A percentile compares a stretch with the other conserved stretches of the same genome.
Conservation (phyloP, 2,113 vertebrate species). For the Forbesichthys papilliferus region DNA sequence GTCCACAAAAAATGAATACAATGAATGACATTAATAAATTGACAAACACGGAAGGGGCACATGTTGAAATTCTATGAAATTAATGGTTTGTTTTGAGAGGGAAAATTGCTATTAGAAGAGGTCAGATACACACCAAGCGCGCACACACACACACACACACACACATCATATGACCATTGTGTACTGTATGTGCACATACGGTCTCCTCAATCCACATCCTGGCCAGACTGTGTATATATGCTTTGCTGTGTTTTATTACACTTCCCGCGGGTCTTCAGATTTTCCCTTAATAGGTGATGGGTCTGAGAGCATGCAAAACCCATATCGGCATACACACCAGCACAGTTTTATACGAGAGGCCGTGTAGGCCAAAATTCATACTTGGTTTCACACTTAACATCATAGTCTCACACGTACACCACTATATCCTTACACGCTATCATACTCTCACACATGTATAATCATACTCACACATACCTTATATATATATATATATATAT, state of each 20-base stretch:
- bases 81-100: background rate
- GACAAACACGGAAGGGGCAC: no score
- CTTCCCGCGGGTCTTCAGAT: slow-evolving; percentile 12
- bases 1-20: no score
- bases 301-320: no score
- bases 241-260: slow-evolving; percentile 44
- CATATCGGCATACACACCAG: background rate
- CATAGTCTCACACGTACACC: background rate
- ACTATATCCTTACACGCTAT: background rate
- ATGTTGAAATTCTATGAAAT: no score
- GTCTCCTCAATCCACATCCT: background rate
- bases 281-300: slow-evolving; percentile 43
- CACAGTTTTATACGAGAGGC: background rate
- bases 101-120: no score
- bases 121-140: no score
- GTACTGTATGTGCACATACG: background rate
- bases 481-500: no score
- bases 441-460: background rate
- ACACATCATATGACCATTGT: background rate
- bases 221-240: slow-evolving; percentile 38
- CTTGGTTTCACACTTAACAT: no score
- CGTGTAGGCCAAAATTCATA: background rate
- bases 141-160: background rate
- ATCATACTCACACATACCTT: background rate
- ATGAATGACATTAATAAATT: no score